Conservation (phyloP, 2,888 invertebrate species). For the Ornithoptera priamus region DNA sequence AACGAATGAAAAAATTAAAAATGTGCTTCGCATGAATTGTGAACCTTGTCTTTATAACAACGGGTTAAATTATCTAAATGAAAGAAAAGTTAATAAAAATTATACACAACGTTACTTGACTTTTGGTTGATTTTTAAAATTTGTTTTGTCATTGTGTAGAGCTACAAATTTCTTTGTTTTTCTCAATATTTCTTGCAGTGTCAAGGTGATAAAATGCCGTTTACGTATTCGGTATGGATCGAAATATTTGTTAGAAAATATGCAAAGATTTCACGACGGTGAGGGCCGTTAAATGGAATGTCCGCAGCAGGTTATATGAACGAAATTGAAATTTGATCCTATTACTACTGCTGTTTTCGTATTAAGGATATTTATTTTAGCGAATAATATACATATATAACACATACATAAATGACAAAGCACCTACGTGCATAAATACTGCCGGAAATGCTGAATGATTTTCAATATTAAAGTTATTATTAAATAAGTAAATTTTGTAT, state of each 20-base stretch:
- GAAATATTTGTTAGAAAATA: slow-evolving; percentile 27
- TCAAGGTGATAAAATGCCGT: slow-evolving; percentile 7
- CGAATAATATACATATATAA: neutral
- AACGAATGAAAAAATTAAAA: too few species aligned
- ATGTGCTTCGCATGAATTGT: too few species aligned
- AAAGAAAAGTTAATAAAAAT: neutral
- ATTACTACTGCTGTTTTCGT: neutral
- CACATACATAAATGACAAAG: neutral
- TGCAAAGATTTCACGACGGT: slow-evolving; percentile 24
- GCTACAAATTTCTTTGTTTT: neutral
- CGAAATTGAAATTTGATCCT: slow-evolving; percentile 25
- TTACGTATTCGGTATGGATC: slow-evolving; percentile 25
- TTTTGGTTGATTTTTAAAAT: too few species aligned
- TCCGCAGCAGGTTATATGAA: slow-evolving; percentile 40
- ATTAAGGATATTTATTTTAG: too few species aligned
- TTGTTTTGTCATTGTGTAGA: too few species aligned
- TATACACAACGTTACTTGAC: neutral
- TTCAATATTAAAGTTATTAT: neutral
- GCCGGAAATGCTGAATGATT: neutral
- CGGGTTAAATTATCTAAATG: too few species aligned
- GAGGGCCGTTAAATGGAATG: slow-evolving; percentile 46
- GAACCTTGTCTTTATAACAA: too few species aligned
- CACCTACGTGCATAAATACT: neutral
- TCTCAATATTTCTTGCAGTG: slow-evolving; percentile 4
- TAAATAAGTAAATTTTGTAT: neutral